Base-by-base conservation (phyloP, 2,113 vertebrate genomes). In the Scartelaos histophorus region DNA sequence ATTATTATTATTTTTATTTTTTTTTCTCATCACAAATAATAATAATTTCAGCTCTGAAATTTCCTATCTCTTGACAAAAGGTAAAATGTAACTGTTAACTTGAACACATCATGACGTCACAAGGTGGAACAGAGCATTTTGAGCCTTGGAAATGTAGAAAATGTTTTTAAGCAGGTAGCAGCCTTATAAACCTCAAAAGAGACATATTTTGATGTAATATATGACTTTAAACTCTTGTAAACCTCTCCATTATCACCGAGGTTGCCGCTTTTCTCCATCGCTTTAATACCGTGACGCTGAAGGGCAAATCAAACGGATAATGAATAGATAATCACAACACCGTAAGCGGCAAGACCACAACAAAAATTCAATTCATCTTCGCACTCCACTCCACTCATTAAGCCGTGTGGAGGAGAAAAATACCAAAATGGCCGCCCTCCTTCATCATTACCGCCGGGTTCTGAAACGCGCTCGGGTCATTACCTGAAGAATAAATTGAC, bases 251-350 rank as follows among this genome's bases (percentile, higher is more conserved):
- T 51, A 7, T 4, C 49, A 19, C 4, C 0, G 15, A 17, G 19
- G 49, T 51, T 51, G 6, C 16, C 10, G 7, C 38, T 7, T 51
- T 51, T 19, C n/a, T 19, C 16, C 0, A 19, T 19, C 19, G 47
- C 47, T 51, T 51, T 51, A 16, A 7, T 51, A 19, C 16, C 7
- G 38, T 9, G 38, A 10, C 38, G 9, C 7, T 43, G 3, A 45
- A 24, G 73, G 67, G 56, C 17, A 60, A 79, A 38, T 73, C 45
- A 71, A 54, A 74, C 51, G 74, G 65, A 83, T 82, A 76, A 83
- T 75, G 62, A 80, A 71, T 58, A 53, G 54, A 79, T 84, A 75
- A 82, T 79, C 56, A 72, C 13, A 16, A 15, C 66, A 57, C 46
- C 21, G 46, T 24, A 47, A 66, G 60, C 58, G 57, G n/a, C 35